Conservation (phyloP, 1,140 invertebrate genomes). For the Aphaenogaster rudis region DNA sequence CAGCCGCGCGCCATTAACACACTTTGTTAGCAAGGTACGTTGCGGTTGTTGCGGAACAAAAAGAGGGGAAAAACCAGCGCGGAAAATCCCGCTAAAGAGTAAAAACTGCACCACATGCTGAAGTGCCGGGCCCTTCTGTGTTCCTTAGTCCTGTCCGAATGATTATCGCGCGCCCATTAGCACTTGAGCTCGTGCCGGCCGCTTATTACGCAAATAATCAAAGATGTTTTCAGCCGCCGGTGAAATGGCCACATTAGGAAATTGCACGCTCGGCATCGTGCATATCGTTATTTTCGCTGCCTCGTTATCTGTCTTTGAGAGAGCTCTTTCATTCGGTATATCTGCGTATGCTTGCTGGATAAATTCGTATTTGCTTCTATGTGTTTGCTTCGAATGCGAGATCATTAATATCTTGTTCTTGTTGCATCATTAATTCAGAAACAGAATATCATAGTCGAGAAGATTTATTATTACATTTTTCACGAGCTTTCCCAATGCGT, state of each 20-base stretch:
- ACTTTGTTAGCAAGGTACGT: conserved; percentile 29
- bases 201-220: conserved; percentile 68
- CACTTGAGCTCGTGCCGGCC: conserved; percentile 35
- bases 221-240: conserved; percentile 72
- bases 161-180: conserved; percentile 67
- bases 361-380: neutral
- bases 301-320: conserved; percentile 59
- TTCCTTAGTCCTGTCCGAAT: conserved; percentile 41
- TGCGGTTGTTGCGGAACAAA: conserved; percentile 5
- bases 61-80: neutral
- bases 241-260: conserved; percentile 74
- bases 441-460: neutral
- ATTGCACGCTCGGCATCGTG: conserved; percentile 62
- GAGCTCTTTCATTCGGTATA: conserved; percentile 48
- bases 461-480: conserved; percentile 4
- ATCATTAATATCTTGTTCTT: conserved; percentile 49
- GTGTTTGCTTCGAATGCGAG: conserved; percentile 15
- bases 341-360: neutral
- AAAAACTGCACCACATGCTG: conserved; percentile 23
- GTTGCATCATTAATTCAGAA: conserved; percentile 28
- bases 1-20: conserved; percentile 41
- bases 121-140: conserved; percentile 13
- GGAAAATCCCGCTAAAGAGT: conserved; percentile 28
- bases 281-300: conserved; percentile 56
- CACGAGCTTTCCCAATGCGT: neutral